Conservation (phyloP, 2,113 vertebrate genomes). For the Procavia capensis region DNA sequence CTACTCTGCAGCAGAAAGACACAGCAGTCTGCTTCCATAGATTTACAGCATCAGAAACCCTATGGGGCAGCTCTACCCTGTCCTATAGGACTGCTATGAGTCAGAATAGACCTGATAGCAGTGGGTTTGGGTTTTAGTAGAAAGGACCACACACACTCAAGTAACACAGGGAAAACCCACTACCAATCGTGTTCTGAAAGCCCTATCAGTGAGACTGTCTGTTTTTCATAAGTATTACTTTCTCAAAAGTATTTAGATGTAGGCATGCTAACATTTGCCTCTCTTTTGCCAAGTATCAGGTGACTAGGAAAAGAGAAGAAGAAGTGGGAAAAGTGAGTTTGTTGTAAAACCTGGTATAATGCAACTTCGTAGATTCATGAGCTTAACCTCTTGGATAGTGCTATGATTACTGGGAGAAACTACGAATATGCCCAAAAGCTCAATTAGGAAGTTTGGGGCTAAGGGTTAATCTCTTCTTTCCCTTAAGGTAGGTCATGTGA, state of each 20-base stretch:
- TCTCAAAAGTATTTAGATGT: background rate
- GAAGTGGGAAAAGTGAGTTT: background rate
- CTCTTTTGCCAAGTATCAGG: background rate
- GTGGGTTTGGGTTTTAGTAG: background rate
- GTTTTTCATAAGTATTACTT: background rate
- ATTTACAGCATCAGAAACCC: too few relatives aligned
- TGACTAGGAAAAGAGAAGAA: background rate
- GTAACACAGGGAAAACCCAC: constrained; percentile 17
- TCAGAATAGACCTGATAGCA: too few relatives aligned
- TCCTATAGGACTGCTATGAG: too few relatives aligned
- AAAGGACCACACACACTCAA: background rate
- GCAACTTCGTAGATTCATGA: background rate
- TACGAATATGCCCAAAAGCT: background rate
- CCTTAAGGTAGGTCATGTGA: background rate
- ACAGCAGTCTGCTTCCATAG: too few relatives aligned
- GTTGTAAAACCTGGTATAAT: background rate
- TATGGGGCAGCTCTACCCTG: too few relatives aligned
- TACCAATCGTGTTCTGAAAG: background rate
- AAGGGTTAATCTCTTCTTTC: background rate
- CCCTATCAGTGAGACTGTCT: background rate
- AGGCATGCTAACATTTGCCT: background rate
- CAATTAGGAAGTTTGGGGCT: background rate
- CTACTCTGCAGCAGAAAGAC: too few relatives aligned
- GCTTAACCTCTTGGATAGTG: background rate
- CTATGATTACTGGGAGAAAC: background rate